Conservation (phyloP, 2,888 invertebrate species). For the Drosophila subquinaria region DNA sequence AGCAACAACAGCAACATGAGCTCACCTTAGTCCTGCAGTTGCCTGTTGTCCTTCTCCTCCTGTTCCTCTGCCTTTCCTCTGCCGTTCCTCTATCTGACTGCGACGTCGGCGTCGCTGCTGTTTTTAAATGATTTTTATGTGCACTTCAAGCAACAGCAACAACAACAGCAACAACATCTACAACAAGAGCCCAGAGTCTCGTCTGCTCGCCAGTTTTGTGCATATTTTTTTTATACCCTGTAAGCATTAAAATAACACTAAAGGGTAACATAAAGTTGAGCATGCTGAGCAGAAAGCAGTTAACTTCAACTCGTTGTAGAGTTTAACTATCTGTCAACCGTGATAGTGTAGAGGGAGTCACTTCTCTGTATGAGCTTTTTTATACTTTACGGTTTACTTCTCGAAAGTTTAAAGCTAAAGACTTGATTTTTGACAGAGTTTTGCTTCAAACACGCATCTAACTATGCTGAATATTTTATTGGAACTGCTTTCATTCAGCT, state of each 20-base stretch:
- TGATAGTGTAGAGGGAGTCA: background rate
- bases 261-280: constrained; percentile 19
- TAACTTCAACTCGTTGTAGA: constrained; percentile 1
- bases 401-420: background rate
- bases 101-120: constrained; percentile 52
- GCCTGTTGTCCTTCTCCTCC: constrained; percentile 12
- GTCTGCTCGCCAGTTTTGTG: constrained; percentile 9
- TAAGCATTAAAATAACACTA: constrained; percentile 18
- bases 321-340: constrained; percentile 15
- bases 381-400: background rate
- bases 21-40: constrained; percentile 58
- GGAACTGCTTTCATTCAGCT: background rate
- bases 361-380: background rate
- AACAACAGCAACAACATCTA: constrained; percentile 2
- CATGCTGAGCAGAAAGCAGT: constrained; percentile 4
- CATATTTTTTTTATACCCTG: constrained; percentile 49
- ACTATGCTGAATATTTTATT: background rate
- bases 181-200: constrained; percentile 14
- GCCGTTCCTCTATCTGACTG: constrained; percentile 22
- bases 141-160: constrained; percentile 64
- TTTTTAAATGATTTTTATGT: constrained; percentile 81
- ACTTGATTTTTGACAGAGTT: background rate
- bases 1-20: constrained; percentile 6
- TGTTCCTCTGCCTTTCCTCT: constrained; percentile 6
- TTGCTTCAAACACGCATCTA: background rate